These are phyloP conservation scores for Petrocephalus sullivani DNA, from an alignment of 2,797 vertebrate species.

Conservation along the genomic window DNA sequence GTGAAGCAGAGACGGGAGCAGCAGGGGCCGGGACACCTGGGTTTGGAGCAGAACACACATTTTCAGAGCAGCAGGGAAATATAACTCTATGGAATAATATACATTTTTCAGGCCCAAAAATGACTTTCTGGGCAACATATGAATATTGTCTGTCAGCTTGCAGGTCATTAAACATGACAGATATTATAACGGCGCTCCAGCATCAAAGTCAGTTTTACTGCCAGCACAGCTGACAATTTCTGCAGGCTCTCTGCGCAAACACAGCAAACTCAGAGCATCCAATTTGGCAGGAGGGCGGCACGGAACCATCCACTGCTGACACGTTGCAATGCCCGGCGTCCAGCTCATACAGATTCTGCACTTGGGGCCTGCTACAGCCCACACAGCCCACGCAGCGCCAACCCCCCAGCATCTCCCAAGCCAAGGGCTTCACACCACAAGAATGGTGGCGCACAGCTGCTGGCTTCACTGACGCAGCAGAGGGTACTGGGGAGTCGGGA, in stretches of 20 bases:
- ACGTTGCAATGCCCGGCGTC: neutral
- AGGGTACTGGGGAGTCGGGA: neutral
- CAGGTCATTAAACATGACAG: neutral
- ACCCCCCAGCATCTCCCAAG: neutral
- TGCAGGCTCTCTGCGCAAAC: neutral
- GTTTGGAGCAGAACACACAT: conserved; percentile 32
- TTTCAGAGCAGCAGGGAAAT: neutral
- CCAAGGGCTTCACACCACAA: neutral
- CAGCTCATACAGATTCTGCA: neutral
- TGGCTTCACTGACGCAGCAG: neutral
- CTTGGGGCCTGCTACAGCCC: neutral
- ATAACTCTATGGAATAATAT: neutral
- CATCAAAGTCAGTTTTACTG: neutral
- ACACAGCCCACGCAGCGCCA: neutral
- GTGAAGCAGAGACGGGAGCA: conserved; percentile 72
- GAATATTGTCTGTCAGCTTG: neutral
- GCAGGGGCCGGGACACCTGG: conserved; percentile 72
- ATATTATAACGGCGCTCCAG: neutral
- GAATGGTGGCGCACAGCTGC: neutral
- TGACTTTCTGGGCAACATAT: neutral
- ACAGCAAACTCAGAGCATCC: neutral
- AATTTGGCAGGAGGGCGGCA: neutral
- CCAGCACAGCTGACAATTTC: neutral
- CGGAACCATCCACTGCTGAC: neutral
- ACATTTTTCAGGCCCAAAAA: neutral